Evolutionary conservation across 2,888 invertebrate species (phyloP).

Genomic region (Hypomecis punctinalis): DNA sequence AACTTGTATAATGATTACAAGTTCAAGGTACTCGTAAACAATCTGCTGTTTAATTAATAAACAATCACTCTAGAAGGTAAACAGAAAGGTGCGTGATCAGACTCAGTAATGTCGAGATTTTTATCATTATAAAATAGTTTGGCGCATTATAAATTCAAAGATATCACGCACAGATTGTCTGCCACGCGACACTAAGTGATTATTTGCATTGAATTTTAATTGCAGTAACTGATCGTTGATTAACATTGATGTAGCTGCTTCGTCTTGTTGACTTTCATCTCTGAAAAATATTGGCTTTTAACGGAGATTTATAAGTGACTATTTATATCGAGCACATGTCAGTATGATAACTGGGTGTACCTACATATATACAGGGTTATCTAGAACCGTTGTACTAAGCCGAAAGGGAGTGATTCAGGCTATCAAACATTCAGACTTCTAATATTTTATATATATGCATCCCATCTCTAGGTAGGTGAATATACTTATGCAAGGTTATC

Average conservation of each 20-base stretch:
- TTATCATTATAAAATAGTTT: conserved; percentile 28
- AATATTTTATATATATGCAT: too few species aligned
- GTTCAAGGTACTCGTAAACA: not conserved
- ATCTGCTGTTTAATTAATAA: not conserved
- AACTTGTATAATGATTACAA: conserved; percentile 13
- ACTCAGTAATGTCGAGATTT: conserved; percentile 21
- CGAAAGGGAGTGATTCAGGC: too few species aligned
- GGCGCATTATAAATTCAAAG: conserved; percentile 20
- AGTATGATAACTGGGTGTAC: too few species aligned
- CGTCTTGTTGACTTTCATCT: conserved; percentile 17
- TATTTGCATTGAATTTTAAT: conserved; percentile 18
- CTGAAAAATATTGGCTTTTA: not conserved
- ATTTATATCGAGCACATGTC: too few species aligned
- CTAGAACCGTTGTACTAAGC: too few species aligned
- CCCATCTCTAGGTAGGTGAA: too few species aligned
- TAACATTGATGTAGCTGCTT: conserved; percentile 1
- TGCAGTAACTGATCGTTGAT: conserved; percentile 11
- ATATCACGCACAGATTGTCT: conserved; percentile 28
- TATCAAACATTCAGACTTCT: too few species aligned
- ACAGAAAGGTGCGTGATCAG: conserved; percentile 27
- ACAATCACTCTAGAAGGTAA: conserved; percentile 16
- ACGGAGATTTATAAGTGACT: not conserved
- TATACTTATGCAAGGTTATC: too few species aligned
- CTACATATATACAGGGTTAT: too few species aligned
- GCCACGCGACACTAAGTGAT: conserved; percentile 16